Percentiles rank a stretch among this genome's conserved stretches.
phyloP scores from a whole-genome alignment of 2,113 vertebrate genomes.

The Gymnogyps californianus region DNA sequence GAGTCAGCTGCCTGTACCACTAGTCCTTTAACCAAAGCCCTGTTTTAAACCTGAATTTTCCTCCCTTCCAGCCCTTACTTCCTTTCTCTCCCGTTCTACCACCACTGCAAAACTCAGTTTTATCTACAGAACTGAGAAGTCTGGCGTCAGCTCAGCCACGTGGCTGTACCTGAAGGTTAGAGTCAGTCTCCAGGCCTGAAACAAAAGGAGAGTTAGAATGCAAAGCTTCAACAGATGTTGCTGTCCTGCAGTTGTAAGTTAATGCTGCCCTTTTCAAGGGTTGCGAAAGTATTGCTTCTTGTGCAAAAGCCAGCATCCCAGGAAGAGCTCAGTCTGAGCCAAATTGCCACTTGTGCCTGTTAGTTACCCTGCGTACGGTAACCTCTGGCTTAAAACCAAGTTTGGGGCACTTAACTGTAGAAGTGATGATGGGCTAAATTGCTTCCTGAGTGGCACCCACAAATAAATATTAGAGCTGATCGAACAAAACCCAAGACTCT shows the following conservation, averaged over 20 bases:
- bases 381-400: background rate
- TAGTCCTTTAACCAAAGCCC: background rate
- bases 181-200: background rate
- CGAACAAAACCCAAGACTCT: background rate
- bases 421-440: conserved; percentile 1
- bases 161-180: background rate
- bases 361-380: background rate
- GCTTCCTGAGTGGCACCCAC: background rate
- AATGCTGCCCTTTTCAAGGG: background rate
- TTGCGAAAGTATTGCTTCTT: background rate
- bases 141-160: background rate
- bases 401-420: background rate
- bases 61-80: background rate
- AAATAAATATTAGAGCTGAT: conserved; percentile 29
- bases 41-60: background rate
- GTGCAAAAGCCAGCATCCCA: background rate
- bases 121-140: background rate
- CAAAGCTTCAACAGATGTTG: background rate
- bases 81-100: background rate
- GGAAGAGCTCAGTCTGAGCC: background rate
- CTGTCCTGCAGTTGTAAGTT: background rate
- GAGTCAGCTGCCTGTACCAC: background rate
- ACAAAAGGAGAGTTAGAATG: background rate
- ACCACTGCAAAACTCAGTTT: background rate
- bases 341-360: background rate